Base-by-base conservation (phyloP, 1,140 invertebrate species). In the Carcinoscorpius rotundicauda region DNA sequence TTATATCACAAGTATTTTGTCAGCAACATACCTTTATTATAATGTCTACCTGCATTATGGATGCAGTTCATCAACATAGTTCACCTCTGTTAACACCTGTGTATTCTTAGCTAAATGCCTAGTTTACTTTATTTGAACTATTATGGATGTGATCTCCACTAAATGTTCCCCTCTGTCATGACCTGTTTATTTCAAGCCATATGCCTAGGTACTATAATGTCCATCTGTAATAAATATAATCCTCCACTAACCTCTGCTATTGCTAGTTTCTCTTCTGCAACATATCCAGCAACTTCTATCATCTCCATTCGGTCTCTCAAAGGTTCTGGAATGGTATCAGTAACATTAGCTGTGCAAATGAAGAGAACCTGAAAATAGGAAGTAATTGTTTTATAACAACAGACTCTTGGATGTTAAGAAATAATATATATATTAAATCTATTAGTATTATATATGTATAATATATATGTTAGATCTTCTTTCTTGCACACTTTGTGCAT, bases 241-340 rank as follows among this genome's bases (percentile, higher is more conserved):
- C 6, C n/a, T 55, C 6, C 8, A 59, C 53, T 62, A 69, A 79
- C 78, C 72, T 82, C 71, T 1, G 97, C 95, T 69, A 99, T 99
- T 1, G 91, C 90, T 29, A 98, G 73, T 77, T 99, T 99, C 76
- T 99, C 97, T 77, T 99, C 94, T 0, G 95, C 93, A 0, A 99
- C 93, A 80, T 99, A 99, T 58, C 95, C 97, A 3, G 95, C 97
- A 79, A 99, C 95, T 75, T 98, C 94, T 69, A 99, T 99, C 81
- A 99, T 88, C 80, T 99, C 97, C 97, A 99, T 99, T 70, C 97
- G 83, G 79, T 99, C 97, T 67, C 91, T 78, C 3, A 99, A 77
- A 0, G 97, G 93, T 73, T 98, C 96, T 0, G 97, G 96, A 73
- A 99, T 99, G 0, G 92, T 94, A 61, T 99, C 93, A 3, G 89